Base-by-base conservation (phyloP, 2,113 vertebrate species). In the Odocoileus hemionus region DNA sequence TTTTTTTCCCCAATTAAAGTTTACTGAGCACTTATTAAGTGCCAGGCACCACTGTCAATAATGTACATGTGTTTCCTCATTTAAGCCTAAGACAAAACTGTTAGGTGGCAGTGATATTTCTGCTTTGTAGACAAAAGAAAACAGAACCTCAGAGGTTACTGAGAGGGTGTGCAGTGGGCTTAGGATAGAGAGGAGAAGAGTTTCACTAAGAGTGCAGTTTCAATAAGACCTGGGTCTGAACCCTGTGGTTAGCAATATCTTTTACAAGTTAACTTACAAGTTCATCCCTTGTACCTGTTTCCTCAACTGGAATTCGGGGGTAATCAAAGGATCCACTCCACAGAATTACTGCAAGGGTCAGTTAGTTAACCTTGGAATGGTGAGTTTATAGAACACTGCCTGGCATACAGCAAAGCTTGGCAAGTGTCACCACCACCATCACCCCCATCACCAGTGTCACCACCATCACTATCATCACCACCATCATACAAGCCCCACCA, bases 141-240 rank as follows among this genome's bases (percentile, higher is more conserved):
- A 61, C 0, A 2, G 4, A 74, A n/a, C 45, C 11, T 8, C 12
- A 12, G 78, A 30, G 23, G 57, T 45, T 17, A 33, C 61, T 30
- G 30, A 50, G 47, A 39, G 36, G 30, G 5, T 1, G 0, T 6
- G 7, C 4, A 7, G 15, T 11, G 6, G 15, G n/a, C 52, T 39
- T 45, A 55, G 21, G 26, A 23, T 2, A 1, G 64, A 55, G 33
- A n/a, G 2, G 4, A 15, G 15, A 58, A 5, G 33, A 1, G 33
- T 43, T 89, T 55, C 17, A 6, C 1, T 7, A 60, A 50, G 28
- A 4, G 1, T 39, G 5, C 33, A 1, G 33, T 43, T 89, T 50
- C 21, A 6, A 2, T 12, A 61, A 36, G 28, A 16, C 52, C 52
- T 15, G 57, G 84, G 36, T n/a, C 57, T 39, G 76, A 67, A 54